Base-by-base conservation (phyloP, 2,888 invertebrate genomes). In the Diplolepis rosae region DNA sequence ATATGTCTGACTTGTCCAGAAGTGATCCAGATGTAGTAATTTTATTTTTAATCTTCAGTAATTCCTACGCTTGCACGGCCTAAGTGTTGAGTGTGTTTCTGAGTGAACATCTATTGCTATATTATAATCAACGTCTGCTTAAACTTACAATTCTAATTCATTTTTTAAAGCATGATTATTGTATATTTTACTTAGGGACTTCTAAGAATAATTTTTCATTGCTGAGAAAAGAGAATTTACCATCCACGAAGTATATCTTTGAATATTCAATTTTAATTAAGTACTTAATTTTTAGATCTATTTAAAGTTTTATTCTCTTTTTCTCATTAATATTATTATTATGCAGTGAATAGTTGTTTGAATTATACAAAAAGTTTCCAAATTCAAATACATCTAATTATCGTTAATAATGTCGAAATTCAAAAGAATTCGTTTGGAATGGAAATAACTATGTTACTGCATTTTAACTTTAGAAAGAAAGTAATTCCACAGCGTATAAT, bases 81-180 rank as follows among this genome's bases (percentile, higher is more conserved):
- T 45, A 18, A 9, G 45, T 45, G 15, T 42, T 45, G 7, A 7
- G 7, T 45, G 2, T 18, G 18, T 45, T 45, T 45, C 45, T 45
- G 2, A 15, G 45, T 22, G 45, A 4, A 45, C 2, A 45, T 18
- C 18, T 45, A 4, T 22, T 18, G 18, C 9, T 45, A 22, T n/a
- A n/a, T 9, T 22, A n/a, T 72, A 70, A 74, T 68, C 30, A 67
- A 69, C 72, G 30, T 70, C 61, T 28, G 76, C 76, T 76, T 76
- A 65, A 68, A 73, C 66, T 76, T 73, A 72, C 52, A 66, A 27
- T 22, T 45, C 9, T 45, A 18, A 45, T 45, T 22, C 15, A 45
- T 4, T 22, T 45, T 45, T 45, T 45, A 9, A 22, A 22, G 45
- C 18, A 45, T 22, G 18, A 18, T 9, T 4, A n/a, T 4, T n/a